phyloP scores from a whole-genome alignment of 2,888 invertebrate genomes.

The Ophioninae sp. region DNA sequence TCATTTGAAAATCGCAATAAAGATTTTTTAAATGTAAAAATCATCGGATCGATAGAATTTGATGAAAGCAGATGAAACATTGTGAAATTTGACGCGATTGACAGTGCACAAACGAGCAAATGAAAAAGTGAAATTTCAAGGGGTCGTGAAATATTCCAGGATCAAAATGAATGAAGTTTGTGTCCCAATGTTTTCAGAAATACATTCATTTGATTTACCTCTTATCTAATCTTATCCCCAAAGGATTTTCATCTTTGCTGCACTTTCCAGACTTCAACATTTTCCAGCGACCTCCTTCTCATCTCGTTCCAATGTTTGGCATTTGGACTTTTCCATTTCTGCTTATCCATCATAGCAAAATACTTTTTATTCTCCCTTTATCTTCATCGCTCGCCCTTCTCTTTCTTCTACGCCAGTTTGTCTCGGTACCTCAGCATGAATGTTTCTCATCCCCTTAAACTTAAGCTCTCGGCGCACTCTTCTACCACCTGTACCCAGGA shows the following conservation, averaged over 20 bases:
- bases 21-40: background rate
- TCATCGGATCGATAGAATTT: constrained; percentile 1
- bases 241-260: background rate
- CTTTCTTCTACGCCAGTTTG: constrained; percentile 2
- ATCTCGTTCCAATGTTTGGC: background rate
- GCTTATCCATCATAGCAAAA: constrained; percentile 1
- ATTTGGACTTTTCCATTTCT: background rate
- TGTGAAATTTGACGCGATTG: background rate
- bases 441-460: constrained; percentile 25
- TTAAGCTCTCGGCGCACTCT: constrained; percentile 20
- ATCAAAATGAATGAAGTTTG: constrained; percentile 25
- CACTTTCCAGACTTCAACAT: constrained; percentile 14
- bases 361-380: background rate
- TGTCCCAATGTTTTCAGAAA: constrained; percentile 35
- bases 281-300: background rate
- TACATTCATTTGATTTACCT: background rate
- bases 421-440: constrained; percentile 11
- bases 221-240: background rate
- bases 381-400: constrained; percentile 3
- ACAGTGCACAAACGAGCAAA: constrained; percentile 14
- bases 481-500: constrained; percentile 30
- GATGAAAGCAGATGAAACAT: constrained; percentile 7
- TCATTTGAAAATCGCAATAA: background rate
- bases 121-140: constrained; percentile 29
- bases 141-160: constrained; percentile 23